Evolutionary conservation across 2,888 invertebrate genomes (phyloP), one percentile per base, ranked within the genome.

Genomic region (Lithosia quadra): DNA sequence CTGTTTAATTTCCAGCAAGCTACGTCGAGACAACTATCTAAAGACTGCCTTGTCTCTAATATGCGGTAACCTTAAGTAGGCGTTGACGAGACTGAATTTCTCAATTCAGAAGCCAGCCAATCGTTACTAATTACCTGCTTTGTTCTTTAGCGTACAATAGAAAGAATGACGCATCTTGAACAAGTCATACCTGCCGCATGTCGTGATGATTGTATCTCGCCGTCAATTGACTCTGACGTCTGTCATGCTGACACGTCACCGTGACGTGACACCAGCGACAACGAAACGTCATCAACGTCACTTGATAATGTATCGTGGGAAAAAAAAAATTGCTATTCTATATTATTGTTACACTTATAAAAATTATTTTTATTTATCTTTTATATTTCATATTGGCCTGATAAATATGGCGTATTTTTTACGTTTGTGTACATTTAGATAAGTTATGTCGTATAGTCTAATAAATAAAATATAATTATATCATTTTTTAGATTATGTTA

Each of bases 261-360:
- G 55, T 36, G 53, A 18, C 33, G 65, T 49, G 10, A 61, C 56
- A 24, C 49, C 21, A 3, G 22, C 33, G 61, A 57, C 57, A 43
- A 11, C 24, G 56, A 24, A 53, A 55, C 36, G 61, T 63, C 63
- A 57, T 7, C 15, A 3, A 39, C 67, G 61, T 71, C 57, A 61
- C 22, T 49, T 56, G 70, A 71, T 67, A 67, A 64, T 57, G 56
- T 71, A 71, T 71, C 67, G 49, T 71, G 36, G 24, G 28, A 68
- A 58, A 8, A 24, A n/a, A 58, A 24, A 59, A 21, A 57, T 39
- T 63, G 33, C 53, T 43, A 28, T 58, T 21, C 55, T 24, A 21
- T 53, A 43, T 49, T 55, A 15, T 65, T 65, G 43, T 65, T 49
- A 49, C 22, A 56, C n/a, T n/a, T 24, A 55, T 55, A 22, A 15